A percentile compares a stretch with the other conserved stretches of the same genome.
phyloP scores from a whole-genome alignment of 2,797 vertebrate genomes.

The Triplophysa bombifrons region DNA sequence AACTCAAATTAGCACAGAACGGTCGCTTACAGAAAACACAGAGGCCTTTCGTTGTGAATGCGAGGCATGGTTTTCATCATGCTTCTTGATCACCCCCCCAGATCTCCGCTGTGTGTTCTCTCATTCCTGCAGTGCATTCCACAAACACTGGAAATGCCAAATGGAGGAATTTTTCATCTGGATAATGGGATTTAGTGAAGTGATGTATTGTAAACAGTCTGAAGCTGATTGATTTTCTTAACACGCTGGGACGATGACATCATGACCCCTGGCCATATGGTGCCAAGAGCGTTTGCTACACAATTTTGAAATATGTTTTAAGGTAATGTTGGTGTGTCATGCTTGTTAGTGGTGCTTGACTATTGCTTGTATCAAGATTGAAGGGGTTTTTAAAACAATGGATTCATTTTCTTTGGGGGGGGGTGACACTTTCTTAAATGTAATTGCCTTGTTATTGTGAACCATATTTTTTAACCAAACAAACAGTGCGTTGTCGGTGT shows the following conservation, averaged over 20 bases:
- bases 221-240: constrained; percentile 49
- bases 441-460: constrained; percentile 1
- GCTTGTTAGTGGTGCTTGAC: no score
- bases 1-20: constrained; percentile 13
- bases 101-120: constrained; percentile 25
- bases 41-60: not conserved
- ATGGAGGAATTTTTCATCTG: constrained; percentile 40
- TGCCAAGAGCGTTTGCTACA: not conserved
- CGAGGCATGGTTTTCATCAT: constrained; percentile 12
- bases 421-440: not conserved
- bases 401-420: no score
- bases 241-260: constrained; percentile 33
- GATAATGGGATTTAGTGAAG: constrained; percentile 39
- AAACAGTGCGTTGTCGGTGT: not conserved
- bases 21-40: not conserved
- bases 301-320: not conserved
- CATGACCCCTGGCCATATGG: constrained; percentile 48
- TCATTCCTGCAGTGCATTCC: constrained; percentile 45
- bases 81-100: not conserved
- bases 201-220: constrained; percentile 48
- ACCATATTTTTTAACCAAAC: constrained; percentile 4
- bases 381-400: no score
- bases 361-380: no score
- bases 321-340: not conserved
- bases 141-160: constrained; percentile 45